These are phyloP conservation scores for Actinernus sp. DNA, from an alignment of 92 coral and sea anemone genomes.

Conservation along the genomic window DNA sequence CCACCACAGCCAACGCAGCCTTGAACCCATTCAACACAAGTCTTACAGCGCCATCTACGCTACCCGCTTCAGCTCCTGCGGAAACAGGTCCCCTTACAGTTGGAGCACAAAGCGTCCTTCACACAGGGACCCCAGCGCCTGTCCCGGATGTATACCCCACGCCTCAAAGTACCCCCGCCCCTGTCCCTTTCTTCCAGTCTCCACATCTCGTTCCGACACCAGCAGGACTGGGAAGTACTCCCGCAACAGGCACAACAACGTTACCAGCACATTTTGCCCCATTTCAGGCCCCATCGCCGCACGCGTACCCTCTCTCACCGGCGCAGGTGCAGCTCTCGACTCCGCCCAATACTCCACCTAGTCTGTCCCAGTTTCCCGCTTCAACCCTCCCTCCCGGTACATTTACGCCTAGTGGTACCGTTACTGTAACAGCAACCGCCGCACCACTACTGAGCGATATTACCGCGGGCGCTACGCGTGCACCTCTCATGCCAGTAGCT, in stretches of 20 bases:
- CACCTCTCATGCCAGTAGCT: slow-evolving; percentile 56
- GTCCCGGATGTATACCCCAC: slow-evolving; percentile 10
- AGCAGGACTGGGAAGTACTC: slow-evolving; percentile 5
- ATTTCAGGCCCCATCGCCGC: slow-evolving; percentile 23
- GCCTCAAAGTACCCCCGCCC: slow-evolving; percentile 42
- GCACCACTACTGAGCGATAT: slow-evolving; percentile 86
- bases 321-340: slow-evolving; percentile 4
- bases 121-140: neutral
- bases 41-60: slow-evolving; percentile 20
- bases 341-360: neutral
- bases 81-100: slow-evolving; percentile 19
- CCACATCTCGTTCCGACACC: slow-evolving; percentile 37
- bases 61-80: slow-evolving; percentile 1
- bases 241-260: slow-evolving; percentile 8
- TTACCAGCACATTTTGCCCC: slow-evolving; percentile 1
- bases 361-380: neutral
- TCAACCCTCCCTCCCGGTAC: neutral
- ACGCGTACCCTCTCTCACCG: slow-evolving; percentile 2
- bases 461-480: slow-evolving; percentile 95
- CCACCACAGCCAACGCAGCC: slow-evolving; percentile 73
- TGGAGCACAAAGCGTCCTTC: slow-evolving; percentile 34
- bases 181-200: slow-evolving; percentile 20
- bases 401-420: slow-evolving; percentile 10
- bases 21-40: slow-evolving; percentile 85
- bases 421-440: slow-evolving; percentile 90